Evolutionary conservation across 2,888 invertebrate genomes (phyloP).

Genomic region (Ornithoptera priamus): DNA sequence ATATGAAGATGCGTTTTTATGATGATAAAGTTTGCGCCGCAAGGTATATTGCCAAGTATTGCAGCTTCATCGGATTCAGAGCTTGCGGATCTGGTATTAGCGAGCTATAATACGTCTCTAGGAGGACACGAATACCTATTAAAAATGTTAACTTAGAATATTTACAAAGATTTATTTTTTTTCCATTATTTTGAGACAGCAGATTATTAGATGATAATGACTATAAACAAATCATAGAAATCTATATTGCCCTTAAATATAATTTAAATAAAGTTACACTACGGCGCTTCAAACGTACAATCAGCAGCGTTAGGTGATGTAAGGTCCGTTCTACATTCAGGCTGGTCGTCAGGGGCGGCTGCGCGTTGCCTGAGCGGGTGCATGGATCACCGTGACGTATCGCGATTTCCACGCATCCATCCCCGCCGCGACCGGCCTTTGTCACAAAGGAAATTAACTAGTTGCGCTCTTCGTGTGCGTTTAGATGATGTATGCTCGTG

Average conservation of each 20-base stretch:
- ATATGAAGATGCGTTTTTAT: too few relatives aligned
- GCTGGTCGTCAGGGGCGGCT: slow-evolving; percentile 38
- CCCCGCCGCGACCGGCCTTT: slow-evolving; percentile 73
- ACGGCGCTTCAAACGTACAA: not conserved
- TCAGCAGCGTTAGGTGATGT: slow-evolving; percentile 9
- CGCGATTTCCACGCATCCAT: slow-evolving; percentile 80
- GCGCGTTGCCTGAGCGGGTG: slow-evolving; percentile 48
- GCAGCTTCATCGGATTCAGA: too few relatives aligned
- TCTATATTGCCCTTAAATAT: not conserved
- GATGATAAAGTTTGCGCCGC: too few relatives aligned
- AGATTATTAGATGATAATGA: too few relatives aligned
- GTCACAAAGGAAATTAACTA: slow-evolving; percentile 81
- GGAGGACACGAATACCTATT: too few relatives aligned
- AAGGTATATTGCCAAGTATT: too few relatives aligned
- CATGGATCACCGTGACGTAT: slow-evolving; percentile 75
- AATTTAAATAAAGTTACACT: not conserved
- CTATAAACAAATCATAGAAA: too few relatives aligned
- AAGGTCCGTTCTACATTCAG: slow-evolving; percentile 27
- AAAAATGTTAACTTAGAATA: too few relatives aligned
- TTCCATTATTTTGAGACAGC: too few relatives aligned
- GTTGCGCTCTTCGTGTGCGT: slow-evolving; percentile 58
- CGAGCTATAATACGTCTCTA: too few relatives aligned
- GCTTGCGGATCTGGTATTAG: too few relatives aligned
- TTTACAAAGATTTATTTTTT: too few relatives aligned
- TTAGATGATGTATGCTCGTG: slow-evolving; percentile 48